Conservation (phyloP, 1,140 invertebrate genomes). For the Drosophila nebulosa region DNA sequence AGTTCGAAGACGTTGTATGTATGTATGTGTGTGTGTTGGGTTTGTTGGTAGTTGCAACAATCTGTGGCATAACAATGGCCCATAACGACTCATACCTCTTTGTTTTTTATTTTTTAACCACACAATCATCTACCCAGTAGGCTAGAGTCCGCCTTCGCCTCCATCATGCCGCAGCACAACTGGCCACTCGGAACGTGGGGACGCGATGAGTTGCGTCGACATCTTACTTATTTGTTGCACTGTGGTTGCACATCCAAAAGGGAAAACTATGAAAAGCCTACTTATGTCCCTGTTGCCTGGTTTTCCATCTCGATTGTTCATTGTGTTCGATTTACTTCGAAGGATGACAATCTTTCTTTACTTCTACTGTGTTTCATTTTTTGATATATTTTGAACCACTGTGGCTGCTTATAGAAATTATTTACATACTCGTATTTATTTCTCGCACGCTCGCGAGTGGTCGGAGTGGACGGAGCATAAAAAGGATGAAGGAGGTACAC, state of each 20-base stretch:
- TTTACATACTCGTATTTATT: slow-evolving; percentile 70
- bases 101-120: too few species aligned
- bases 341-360: too few species aligned
- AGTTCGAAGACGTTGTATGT: slow-evolving; percentile 10
- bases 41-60: slow-evolving; percentile 61
- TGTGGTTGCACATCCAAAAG: not conserved
- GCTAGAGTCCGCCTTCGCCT: not conserved
- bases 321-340: too few species aligned
- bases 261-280: too few species aligned
- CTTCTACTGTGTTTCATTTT: too few species aligned
- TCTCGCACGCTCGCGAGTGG: slow-evolving; percentile 48
- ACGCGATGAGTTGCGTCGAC: not conserved
- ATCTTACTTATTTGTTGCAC: not conserved
- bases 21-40: not conserved
- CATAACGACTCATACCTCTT: not conserved
- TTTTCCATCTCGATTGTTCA: too few species aligned
- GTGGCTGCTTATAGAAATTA: slow-evolving; percentile 36
- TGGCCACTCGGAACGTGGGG: not conserved
- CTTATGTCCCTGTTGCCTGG: too few species aligned
- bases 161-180: not conserved
- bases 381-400: slow-evolving; percentile 19
- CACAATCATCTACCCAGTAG: not conserved
- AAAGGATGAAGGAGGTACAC: not conserved
- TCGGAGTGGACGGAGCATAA: slow-evolving; percentile 9
- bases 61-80: slow-evolving; percentile 54